These are phyloP conservation scores for Caiman crocodilus DNA, from an alignment of 2,797 vertebrate genomes.

Conservation along the genomic window DNA sequence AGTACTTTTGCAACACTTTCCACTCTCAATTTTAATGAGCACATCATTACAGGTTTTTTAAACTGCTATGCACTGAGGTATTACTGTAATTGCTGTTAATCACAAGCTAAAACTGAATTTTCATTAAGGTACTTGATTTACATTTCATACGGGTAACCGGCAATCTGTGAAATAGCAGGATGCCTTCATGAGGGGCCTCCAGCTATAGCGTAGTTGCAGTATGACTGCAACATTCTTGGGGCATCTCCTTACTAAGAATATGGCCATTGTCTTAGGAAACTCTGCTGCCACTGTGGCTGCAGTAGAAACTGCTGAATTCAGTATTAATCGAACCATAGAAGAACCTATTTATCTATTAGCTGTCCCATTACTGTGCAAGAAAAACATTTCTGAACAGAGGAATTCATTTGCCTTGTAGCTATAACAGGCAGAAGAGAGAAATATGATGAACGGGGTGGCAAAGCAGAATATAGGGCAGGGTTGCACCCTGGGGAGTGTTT, in stretches of 20 bases:
- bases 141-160: neutral
- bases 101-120: slow-evolving; percentile 34
- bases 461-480: neutral
- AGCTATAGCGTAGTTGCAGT: neutral
- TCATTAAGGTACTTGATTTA: slow-evolving; percentile 36
- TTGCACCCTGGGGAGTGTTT: too few species aligned
- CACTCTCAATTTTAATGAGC: slow-evolving; percentile 4
- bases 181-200: neutral
- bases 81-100: slow-evolving; percentile 34
- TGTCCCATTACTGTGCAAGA: neutral
- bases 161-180: neutral
- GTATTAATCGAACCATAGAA: neutral
- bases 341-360: neutral
- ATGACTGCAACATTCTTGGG: fast-evolving
- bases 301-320: neutral
- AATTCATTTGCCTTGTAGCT: neutral
- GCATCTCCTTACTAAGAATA: fast-evolving
- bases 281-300: neutral
- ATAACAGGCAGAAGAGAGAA: neutral
- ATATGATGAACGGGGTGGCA: neutral
- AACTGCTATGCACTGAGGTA: neutral
- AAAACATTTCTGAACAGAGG: neutral
- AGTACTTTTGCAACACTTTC: slow-evolving; percentile 49
- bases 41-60: slow-evolving; percentile 51
- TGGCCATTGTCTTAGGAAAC: fast-evolving